Evolutionary conservation across 2,888 invertebrate genomes (phyloP), one percentile per base, ranked within the genome.

Genomic region (Stenodera caucasica): DNA sequence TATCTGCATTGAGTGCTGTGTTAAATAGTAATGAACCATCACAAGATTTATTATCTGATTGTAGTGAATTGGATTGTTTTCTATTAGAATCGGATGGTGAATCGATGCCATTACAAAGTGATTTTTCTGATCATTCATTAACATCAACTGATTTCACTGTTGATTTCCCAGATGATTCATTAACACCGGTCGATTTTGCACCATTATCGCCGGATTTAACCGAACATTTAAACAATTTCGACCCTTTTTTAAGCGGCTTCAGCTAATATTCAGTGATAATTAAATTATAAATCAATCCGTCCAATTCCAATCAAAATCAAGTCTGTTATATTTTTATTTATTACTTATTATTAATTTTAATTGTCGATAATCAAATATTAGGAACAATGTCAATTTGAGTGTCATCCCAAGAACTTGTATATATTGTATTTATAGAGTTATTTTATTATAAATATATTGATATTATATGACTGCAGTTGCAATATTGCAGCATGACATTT

Each of bases 41-140:
- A 45, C 68, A 68, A 23, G 75, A 75, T 55, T 63, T 75, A n/a
- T 67, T 78, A 49, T 78, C 77, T 50, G 79, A 79, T 60, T 78
- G 77, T 64, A 74, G 75, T 61, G 83, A 83, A 64, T 70, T 81
- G 60, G 81, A 81, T 67, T 78, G 76, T 66, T 76, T 84, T 23
- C 77, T 84, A 33, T 74, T 87, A 60, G 86, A 86, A 68, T 86
- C 85, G 12, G 87, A 87, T 70, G 79, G 80, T 23, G 80, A 81
- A 67, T 80, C 79, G 4, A 61, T 80, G 58, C 75, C 76, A 7
- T 57, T 79, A n/a, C 72, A 76, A 40, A 78, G 78, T 57, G 78
- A 78, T 65, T 72, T 77, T 56, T 79, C 79, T 7, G 76, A 81
- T 64, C 80, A 80, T 68, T 79, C 79, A 12, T 59, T 80, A 11